Base-by-base conservation (phyloP, 2,888 invertebrate genomes). In the Boloria selene region DNA sequence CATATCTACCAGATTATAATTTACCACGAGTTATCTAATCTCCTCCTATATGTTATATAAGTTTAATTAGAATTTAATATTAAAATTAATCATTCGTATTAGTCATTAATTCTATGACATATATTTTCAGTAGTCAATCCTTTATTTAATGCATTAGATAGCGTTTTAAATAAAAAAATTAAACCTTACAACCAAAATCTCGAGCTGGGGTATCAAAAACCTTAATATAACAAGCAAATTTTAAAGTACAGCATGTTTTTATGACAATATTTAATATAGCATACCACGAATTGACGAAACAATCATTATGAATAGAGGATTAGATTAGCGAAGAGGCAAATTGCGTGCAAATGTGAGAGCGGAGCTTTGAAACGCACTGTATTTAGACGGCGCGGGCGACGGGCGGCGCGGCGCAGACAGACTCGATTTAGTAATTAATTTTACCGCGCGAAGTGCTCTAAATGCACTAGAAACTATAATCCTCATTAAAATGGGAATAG, bases 391-490 rank as follows among this genome's bases (percentile, higher is more conserved):
- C 58, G 73, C 59, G 52, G 61, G 51, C 45, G 64, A 42, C 54
- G 18, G 64, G 53, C 62, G 69, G 51, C 64, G 67, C 69, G 65
- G 67, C 73, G 77, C 83, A 86, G 84, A 80, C 86, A 87, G 85
- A 85, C 84, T 77, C 86, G 85, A 88, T 90, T 88, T 88, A 87
- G 89, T 92, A 90, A 91, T 92, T 92, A 92, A 92, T 90, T 91
- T 89, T 85, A 86, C 86, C 82, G 83, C 83, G 84, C 81, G 85
- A 89, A 90, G 88, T 89, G 81, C 89, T 86, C 87, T 82, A 87
- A 91, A 91, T 90, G 90, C 89, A 89, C 85, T 83, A 86, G 87
- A 87, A 90, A 89, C 90, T 88, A 88, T 91, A 90, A 91, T 91
- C 90, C 90, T 85, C 86, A 88, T 88, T 89, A 88, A 90, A 90